Base-by-base conservation (phyloP, 2,797 vertebrate genomes). In the Aulostomus chinensis region DNA sequence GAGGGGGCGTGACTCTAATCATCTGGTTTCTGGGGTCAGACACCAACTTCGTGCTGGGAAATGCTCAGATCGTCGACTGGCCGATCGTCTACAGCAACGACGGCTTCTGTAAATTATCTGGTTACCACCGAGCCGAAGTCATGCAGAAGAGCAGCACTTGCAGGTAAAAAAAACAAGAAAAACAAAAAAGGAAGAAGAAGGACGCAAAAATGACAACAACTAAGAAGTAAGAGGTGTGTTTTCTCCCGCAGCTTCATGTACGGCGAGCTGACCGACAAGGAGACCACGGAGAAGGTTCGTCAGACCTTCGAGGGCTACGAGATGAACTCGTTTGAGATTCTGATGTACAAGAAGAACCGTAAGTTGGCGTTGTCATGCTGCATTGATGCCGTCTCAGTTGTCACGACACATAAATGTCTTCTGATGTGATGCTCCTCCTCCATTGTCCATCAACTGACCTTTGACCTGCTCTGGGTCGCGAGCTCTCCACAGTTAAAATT, bases 281-380 rank as follows among this genome's bases (percentile, higher is more conserved):
- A 98, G 15, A 96, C 88, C 8, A 80, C 85, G 3, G 93, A 95
- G 72, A 98, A 97, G 54, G 95, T 98, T 38, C 88, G 93, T 4
- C 93, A 92, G 76, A 95, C 96, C 0, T 98, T 98, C 63, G 95
- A 98, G 77, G 96, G 92, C 87, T 96, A 97, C 35, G 95, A 97
- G 78, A 95, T 93, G 88, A 96, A 94, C 80, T 98, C 96, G 9
- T 97, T 97, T 58, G 96, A 98, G 90, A 95, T 98, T 66, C 78
- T 98, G 67, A 97, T 98, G 95, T 98, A 98, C 89, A 98, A 97
- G 88, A 98, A 98, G 65, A 98, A 97, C 87, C 90, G 96, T 98
- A 86, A 96, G 96, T 95, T 24, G 4, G 4, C 22, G 22, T 24
- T 8, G n/a, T n/a, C n/a, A n/a, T n/a, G n/a, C n/a, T n/a, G n/a